Conservation (phyloP, 2,888 invertebrate species). For the Cosmorhoe ocellata region DNA sequence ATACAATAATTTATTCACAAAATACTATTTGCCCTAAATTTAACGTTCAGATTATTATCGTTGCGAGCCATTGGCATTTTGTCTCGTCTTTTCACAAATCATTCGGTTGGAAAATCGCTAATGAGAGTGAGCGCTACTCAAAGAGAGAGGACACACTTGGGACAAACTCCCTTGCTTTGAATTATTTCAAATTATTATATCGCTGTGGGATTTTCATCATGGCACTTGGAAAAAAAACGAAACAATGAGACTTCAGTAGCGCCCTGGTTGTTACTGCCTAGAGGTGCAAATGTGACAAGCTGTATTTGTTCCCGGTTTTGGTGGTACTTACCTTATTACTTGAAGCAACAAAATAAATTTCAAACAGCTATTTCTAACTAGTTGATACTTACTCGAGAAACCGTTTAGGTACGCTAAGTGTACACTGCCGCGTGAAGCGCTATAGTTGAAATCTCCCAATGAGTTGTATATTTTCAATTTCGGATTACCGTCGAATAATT, state of each 20-base stretch:
- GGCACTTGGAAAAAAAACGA: neutral
- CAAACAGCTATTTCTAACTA: too few relatives aligned
- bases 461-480: conserved; percentile 37
- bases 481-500: conserved; percentile 49
- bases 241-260: neutral
- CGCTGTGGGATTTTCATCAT: conserved; percentile 19
- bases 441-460: conserved; percentile 9
- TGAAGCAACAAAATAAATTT: too few relatives aligned
- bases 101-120: conserved; percentile 68
- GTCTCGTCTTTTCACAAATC: conserved; percentile 47
- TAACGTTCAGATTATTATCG: conserved; percentile 42
- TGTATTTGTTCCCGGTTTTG: too few relatives aligned
- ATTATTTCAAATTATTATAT: conserved; percentile 35
- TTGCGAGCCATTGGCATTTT: conserved; percentile 48
- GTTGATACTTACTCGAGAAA: too few relatives aligned
- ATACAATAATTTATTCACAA: too few relatives aligned
- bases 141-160: conserved; percentile 47
- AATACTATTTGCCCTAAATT: conserved; percentile 41
- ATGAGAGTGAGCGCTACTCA: conserved; percentile 64
- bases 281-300: too few relatives aligned
- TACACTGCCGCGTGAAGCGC: neutral
- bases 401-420: too few relatives aligned
- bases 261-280: too few relatives aligned
- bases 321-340: too few relatives aligned
- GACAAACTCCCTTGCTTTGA: conserved; percentile 52